Conservation (phyloP, 2,113 vertebrate species). For the Formicarius rufipectus region DNA sequence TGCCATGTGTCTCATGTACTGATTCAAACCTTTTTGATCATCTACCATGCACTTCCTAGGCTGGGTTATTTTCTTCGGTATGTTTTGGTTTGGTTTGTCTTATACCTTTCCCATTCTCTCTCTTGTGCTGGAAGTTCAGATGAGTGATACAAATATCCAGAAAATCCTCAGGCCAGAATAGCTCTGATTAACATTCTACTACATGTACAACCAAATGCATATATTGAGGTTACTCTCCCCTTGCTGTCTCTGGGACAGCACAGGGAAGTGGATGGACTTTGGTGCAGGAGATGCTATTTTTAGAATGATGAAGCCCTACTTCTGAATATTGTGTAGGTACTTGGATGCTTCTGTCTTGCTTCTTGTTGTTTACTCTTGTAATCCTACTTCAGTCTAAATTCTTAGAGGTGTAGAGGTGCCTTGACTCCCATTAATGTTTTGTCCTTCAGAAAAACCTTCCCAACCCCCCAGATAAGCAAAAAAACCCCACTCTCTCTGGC, state of each 20-base stretch:
- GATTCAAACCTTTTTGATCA: background rate
- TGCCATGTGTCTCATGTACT: background rate
- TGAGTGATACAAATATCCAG: background rate
- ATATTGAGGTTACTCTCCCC: background rate
- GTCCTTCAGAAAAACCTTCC: background rate
- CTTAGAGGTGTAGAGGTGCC: background rate
- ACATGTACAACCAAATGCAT: background rate
- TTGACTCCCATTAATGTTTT: background rate
- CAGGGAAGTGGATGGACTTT: background rate
- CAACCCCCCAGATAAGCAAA: background rate
- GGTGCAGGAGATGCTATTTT: background rate
- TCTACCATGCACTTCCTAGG: background rate
- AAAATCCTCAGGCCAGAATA: background rate
- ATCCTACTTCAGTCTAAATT: background rate
- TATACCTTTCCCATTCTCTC: background rate
- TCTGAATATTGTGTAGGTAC: background rate
- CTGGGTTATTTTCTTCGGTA: background rate
- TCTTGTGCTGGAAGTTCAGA: background rate
- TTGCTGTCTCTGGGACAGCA: background rate
- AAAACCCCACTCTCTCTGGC: background rate
- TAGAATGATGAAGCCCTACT: background rate
- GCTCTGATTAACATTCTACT: background rate
- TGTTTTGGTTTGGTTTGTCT: background rate
- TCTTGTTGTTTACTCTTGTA: background rate
- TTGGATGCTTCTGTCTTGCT: background rate